Base-by-base conservation (phyloP, 1,140 invertebrate genomes). In the Daktulosphaira vitifoliae region DNA sequence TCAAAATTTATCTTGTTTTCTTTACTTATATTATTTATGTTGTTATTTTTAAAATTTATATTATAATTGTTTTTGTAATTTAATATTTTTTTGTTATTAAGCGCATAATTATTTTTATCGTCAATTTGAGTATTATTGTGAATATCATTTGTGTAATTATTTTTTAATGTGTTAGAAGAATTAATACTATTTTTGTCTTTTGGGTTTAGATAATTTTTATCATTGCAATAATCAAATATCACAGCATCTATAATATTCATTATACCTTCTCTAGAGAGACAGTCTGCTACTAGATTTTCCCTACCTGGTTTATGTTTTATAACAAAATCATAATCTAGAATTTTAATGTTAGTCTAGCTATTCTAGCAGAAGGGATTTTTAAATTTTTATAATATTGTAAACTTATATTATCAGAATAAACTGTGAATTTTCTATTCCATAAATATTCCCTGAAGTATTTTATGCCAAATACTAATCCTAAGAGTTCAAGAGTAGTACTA, bases 331-430 rank as follows among this genome's bases (percentile, higher is more conserved):
- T 29, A 52, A 33, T 52, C 26, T 18, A 52, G 16, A 16, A 52
- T 33, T 52, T 52, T 11, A 52, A 11, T 16, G 50, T 52, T 3
- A 52, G 16, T 8, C 50, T 2, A 18, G 50, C 50, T 33, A 52
- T 52, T 52, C 50, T 52, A 2, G 50, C 26, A 16, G 50, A 52
- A 16, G 50, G 50, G 18, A 52, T 52, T 52, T 52, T 52, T 18
- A 52, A 20, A 13, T 52, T 52, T 51, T 52, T 33, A 13, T 52
- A 20, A 33, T 52, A 52, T 52, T 26, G 15, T 52, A 52, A 13
- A 4, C 50, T 52, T 11, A 52, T 52, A 11, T 33, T 52, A 33
- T 33, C 26, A 0, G 26, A 52, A 2, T 9, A 52, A 16, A 52
- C 50, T 1, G 50, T 52, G 16, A 52, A 52, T 1, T 52, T 16